Base-by-base conservation (phyloP, 2,888 invertebrate genomes). In the Cybosia mesomella region DNA sequence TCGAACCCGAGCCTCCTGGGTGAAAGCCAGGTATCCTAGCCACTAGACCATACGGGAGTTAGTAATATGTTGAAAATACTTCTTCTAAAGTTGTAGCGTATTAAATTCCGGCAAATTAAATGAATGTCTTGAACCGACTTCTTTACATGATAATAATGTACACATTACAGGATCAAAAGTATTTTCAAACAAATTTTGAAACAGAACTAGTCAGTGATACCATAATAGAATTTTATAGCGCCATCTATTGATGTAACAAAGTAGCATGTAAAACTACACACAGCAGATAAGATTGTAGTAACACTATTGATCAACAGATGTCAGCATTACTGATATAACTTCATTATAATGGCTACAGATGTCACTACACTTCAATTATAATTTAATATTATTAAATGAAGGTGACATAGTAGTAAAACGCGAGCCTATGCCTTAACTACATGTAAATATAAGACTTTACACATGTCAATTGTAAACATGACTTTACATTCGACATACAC, bases 1-100 rank as follows among this genome's bases (percentile, higher is more conserved):
- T 96, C 96, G 96, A 96, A 96, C 96, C 96, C 96, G 96, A 96
- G 96, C 96, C 96, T 96, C 96, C 96, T 96, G 96, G 96, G 96
- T 96, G 96, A 96, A 95, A 96, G 96, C 96, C 96, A 96, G 96
- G 95, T 96, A 96, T 96, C 96, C 96, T 96, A 96, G 96, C 96
- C 96, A 96, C 96, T 96, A 96, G 96, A 96, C 95, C 95, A 95
- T 95, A 95, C 93, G 94, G 95, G 95, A 95, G 80, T 21, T 85
- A 60, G 0, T 0, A 0, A 0, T 0, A 0, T 0, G 0, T 0
- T 0, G 11, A 64, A 85, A 80, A 76, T 71, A 55, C 0, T n/a
- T 1, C 2, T 58, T 63, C 13, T 58, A n/a, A 49, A 21, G 0
- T 15, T 49, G 2, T 13, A 32, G 15, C 10, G 0, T 24, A 15